phyloP scores from a whole-genome alignment of 2,797 vertebrate genomes.

The Clamator glandarius region DNA sequence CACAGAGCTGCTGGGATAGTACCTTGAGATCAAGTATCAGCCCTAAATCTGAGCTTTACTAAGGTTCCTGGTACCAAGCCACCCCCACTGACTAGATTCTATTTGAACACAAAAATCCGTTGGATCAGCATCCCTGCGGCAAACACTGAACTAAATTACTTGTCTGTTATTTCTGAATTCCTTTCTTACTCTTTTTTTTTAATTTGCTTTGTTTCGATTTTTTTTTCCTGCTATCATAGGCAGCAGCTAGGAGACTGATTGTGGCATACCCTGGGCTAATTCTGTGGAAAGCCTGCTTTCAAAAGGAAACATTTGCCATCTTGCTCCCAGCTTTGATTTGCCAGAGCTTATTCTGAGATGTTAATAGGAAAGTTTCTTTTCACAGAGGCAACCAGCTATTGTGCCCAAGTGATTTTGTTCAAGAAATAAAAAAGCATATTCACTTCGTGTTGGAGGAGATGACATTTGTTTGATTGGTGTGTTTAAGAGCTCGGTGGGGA shows the following conservation, averaged over 20 bases:
- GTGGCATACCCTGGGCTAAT: neutral
- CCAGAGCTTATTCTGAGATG: neutral
- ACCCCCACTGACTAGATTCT: neutral
- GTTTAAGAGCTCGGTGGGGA: neutral
- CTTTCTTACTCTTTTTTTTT: neutral
- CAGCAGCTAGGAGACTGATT: neutral
- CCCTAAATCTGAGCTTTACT: neutral
- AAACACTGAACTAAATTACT: neutral
- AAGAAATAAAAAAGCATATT: conserved; percentile 5
- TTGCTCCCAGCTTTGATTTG: conserved; percentile 15
- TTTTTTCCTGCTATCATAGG: neutral
- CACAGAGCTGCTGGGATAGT: accelerated
- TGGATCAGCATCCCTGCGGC: neutral
- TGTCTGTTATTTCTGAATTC: neutral
- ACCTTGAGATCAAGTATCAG: neutral
- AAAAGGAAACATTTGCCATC: conserved; percentile 17
- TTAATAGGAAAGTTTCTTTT: conserved; percentile 4
- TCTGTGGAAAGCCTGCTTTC: neutral
- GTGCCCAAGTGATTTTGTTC: neutral
- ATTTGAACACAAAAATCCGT: accelerated
- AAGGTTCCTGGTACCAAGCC: neutral
- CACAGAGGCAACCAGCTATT: neutral
- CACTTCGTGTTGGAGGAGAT: neutral
- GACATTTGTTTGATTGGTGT: neutral
- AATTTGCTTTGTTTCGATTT: neutral